phyloP scores from a whole-genome alignment of 2,888 invertebrate genomes.

The Podotricha telesiphe region DNA sequence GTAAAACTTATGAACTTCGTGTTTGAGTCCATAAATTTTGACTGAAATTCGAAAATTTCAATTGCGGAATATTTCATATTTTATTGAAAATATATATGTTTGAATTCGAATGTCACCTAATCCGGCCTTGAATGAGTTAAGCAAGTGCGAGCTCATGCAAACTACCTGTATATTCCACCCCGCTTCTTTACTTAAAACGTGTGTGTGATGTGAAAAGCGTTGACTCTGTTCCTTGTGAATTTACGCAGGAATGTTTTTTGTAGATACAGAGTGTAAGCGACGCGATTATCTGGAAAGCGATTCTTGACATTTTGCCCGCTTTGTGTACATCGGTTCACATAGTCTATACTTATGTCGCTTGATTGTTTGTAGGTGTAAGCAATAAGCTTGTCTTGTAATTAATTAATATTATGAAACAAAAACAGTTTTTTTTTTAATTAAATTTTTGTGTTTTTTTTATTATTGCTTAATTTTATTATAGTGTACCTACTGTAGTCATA shows the following conservation, averaged over 20 bases:
- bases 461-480: no score
- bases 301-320: constrained; percentile 3
- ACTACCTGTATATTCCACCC: constrained; percentile 57
- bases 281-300: constrained; percentile 18
- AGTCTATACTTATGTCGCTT: not conserved
- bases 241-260: constrained; percentile 38
- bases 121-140: constrained; percentile 71
- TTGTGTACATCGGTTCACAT: not conserved
- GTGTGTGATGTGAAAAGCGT: constrained; percentile 45
- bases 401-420: not conserved
- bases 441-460: no score
- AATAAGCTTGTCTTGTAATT: not conserved
- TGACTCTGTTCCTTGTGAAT: constrained; percentile 45
- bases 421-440: no score
- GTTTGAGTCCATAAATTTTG: not conserved
- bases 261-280: constrained; percentile 26
- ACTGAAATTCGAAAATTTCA: not conserved
- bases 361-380: not conserved
- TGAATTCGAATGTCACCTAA: constrained; percentile 66
- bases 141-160: constrained; percentile 63
- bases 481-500: no score
- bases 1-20: not conserved
- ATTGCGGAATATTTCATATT: no score
- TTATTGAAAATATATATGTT: constrained; percentile 34
- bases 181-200: constrained; percentile 50